These are phyloP conservation scores for Brachionus calyciflorus DNA, from an alignment of 1,140 invertebrate species.

Conservation along the genomic window DNA sequence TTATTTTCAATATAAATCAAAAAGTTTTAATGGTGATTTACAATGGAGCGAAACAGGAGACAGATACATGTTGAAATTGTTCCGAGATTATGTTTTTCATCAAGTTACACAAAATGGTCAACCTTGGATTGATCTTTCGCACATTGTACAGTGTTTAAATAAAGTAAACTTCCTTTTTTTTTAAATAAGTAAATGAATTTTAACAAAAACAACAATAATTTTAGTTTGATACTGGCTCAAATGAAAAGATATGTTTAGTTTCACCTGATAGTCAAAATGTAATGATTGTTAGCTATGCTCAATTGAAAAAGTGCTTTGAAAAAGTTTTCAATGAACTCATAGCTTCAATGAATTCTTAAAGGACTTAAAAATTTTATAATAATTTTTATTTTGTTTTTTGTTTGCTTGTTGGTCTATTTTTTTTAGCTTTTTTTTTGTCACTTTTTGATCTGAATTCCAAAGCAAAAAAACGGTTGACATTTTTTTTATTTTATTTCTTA, in stretches of 20 bases:
- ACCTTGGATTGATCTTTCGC: slow-evolving; percentile 92
- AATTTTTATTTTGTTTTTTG: slow-evolving; percentile 21
- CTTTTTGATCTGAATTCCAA: background rate
- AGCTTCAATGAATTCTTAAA: slow-evolving; percentile 47
- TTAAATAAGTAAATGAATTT: slow-evolving; percentile 5
- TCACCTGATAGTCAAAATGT: slow-evolving; percentile 92
- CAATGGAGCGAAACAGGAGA: slow-evolving; percentile 95
- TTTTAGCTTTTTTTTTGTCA: background rate
- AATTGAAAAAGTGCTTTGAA: slow-evolving; percentile 89
- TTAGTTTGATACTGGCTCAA: slow-evolving; percentile 71
- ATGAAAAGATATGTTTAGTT: slow-evolving; percentile 89
- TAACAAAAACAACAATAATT: slow-evolving; percentile 23
- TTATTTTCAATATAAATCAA: background rate
- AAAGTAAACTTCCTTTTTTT: slow-evolving; percentile 66
- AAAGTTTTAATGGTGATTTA: slow-evolving; percentile 65
- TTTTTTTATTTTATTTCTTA: too few species aligned
- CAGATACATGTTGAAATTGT: slow-evolving; percentile 94
- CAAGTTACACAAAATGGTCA: slow-evolving; percentile 80
- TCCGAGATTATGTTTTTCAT: slow-evolving; percentile 95
- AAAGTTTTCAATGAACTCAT: slow-evolving; percentile 81
- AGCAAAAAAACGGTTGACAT: background rate
- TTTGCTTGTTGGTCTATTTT: background rate
- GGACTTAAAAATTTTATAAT: background rate
- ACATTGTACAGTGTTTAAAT: slow-evolving; percentile 87
- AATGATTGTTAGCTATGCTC: slow-evolving; percentile 85